These are phyloP conservation scores for Puffinus mauretanicus DNA, from an alignment of 2,113 vertebrate species.

Conservation along the genomic window DNA sequence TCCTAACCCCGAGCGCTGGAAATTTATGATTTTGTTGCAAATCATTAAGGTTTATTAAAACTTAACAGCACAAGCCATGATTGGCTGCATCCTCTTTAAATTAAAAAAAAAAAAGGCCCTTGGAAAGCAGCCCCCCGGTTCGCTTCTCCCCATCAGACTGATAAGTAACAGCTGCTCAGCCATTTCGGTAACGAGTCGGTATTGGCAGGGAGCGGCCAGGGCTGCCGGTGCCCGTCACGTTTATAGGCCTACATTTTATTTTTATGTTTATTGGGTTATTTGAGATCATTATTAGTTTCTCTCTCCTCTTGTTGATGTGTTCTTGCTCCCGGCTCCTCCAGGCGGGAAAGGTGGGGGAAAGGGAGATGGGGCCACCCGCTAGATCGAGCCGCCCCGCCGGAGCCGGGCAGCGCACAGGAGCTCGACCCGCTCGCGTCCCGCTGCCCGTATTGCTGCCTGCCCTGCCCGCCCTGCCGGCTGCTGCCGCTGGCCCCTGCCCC, in stretches of 20 bases:
- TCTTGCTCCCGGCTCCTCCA: constrained; percentile 42
- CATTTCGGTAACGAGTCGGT: constrained; percentile 53
- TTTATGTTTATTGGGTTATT: constrained; percentile 70
- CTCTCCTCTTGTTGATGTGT: constrained; percentile 53
- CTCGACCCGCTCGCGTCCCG: fast-evolving
- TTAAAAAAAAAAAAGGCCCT: not conserved
- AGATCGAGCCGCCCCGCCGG: fast-evolving
- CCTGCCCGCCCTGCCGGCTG: not conserved
- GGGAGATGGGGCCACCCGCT: not conserved
- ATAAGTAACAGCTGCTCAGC: constrained; percentile 66
- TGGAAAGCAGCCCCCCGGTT: constrained; percentile 53
- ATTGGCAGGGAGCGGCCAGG: constrained; percentile 52
- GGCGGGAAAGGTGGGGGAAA: not conserved
- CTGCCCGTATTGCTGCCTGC: not conserved
- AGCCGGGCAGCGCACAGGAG: not conserved
- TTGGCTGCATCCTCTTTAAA: constrained; percentile 55
- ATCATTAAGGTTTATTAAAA: constrained; percentile 57
- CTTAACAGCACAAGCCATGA: not conserved
- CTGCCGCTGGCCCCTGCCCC: not conserved
- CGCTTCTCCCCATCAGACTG: constrained; percentile 46
- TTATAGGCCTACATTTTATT: constrained; percentile 65
- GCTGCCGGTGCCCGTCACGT: constrained; percentile 53
- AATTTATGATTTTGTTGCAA: constrained; percentile 35
- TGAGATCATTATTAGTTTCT: constrained; percentile 66
- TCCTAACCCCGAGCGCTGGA: not conserved